phyloP scores from a whole-genome alignment of 2,888 invertebrate species.

The Sminthurinus aureus region DNA sequence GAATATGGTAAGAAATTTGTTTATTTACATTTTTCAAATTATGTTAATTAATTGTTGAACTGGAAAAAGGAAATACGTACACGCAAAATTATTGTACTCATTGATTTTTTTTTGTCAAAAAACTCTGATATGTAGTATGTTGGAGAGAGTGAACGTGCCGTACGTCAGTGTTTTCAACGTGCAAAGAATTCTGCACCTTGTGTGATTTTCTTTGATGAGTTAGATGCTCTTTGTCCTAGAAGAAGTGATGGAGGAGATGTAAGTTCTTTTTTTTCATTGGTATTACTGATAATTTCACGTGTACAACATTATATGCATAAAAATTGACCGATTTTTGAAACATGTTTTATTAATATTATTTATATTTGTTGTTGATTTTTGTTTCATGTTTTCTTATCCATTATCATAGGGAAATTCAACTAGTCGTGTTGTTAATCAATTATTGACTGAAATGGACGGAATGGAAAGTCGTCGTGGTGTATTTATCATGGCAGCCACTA shows the following conservation, averaged over 20 bases:
- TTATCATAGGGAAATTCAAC: conserved; percentile 75
- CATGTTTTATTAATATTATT: no score
- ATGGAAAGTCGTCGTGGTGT: conserved; percentile 98
- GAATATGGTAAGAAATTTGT: conserved; percentile 80
- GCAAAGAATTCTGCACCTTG: conserved; percentile 98
- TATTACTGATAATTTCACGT: no score
- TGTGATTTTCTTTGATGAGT: conserved; percentile 98
- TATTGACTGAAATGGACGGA: conserved; percentile 99
- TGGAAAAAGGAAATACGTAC: neutral
- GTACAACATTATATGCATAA: neutral
- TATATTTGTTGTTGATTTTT: conserved; percentile 7
- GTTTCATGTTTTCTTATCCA: no score
- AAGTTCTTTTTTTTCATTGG: no score
- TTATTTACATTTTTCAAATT: neutral
- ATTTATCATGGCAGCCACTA: conserved; percentile 97
- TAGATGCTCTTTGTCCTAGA: conserved; percentile 97
- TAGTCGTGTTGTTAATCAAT: conserved; percentile 99
- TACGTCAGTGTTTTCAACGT: conserved; percentile 91
- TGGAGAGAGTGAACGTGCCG: conserved; percentile 97
- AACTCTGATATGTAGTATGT: conserved; percentile 75
- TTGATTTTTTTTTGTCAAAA: neutral
- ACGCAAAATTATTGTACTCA: neutral
- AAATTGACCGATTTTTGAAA: neutral
- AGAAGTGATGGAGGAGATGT: conserved; percentile 88
- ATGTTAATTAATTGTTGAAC: neutral